Evolutionary conservation across 2,888 invertebrate species (phyloP).

Genomic region (Clitarchus hookeri): DNA sequence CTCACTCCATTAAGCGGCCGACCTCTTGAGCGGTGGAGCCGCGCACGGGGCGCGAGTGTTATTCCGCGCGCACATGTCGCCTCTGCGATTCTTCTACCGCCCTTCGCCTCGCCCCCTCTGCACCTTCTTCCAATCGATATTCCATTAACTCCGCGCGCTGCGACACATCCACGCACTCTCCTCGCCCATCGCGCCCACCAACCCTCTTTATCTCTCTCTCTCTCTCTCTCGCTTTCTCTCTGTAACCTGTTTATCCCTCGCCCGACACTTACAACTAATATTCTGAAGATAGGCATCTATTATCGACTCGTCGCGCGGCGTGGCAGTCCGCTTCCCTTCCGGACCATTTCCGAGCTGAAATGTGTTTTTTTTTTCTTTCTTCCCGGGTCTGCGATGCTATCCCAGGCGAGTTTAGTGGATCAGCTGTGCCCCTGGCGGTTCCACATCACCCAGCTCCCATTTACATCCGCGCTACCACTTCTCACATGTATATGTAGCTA

Average conservation of each 20-base stretch:
- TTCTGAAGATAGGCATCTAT: conserved; percentile 2
- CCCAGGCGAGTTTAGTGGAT: background rate
- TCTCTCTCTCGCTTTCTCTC: background rate
- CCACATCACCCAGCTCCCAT: no score
- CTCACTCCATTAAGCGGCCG: background rate
- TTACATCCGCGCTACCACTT: no score
- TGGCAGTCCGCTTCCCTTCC: background rate
- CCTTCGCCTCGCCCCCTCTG: no score
- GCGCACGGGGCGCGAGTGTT: no score
- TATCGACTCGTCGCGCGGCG: background rate
- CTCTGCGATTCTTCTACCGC: background rate
- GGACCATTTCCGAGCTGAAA: background rate
- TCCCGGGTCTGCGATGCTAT: background rate
- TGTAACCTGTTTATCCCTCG: background rate
- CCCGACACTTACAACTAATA: conserved; percentile 14
- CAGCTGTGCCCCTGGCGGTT: background rate
- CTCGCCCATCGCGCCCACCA: background rate
- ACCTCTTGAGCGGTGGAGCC: background rate
- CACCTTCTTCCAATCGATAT: background rate
- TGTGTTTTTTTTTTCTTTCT: background rate
- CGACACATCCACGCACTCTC: background rate
- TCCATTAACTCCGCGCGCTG: background rate
- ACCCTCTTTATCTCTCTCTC: no score
- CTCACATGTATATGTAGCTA: no score
- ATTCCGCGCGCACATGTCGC: no score